These are phyloP conservation scores for Hybos culiciformis DNA, from an alignment of 2,888 invertebrate species.

Conservation along the genomic window DNA sequence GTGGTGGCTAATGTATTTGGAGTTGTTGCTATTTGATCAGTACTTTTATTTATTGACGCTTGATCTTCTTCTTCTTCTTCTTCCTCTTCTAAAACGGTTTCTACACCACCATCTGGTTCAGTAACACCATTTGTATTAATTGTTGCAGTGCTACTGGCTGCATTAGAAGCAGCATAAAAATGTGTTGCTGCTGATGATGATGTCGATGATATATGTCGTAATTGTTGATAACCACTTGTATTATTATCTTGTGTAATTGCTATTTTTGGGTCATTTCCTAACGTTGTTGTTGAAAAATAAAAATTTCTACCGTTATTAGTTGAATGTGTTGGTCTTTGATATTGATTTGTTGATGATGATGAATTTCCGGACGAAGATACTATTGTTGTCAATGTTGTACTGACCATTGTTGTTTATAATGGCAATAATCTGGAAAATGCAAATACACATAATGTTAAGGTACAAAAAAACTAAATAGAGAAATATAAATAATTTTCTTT, in stretches of 20 bases:
- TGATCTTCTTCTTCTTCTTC: background rate
- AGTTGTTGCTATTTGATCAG: constrained; percentile 17
- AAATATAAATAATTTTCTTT: no score
- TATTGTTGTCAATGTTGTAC: constrained; percentile 36
- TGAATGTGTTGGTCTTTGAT: constrained; percentile 16
- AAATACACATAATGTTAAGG: background rate
- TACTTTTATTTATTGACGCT: constrained; percentile 5
- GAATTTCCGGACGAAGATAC: constrained; percentile 26
- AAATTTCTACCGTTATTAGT: constrained; percentile 15
- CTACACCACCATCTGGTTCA: background rate
- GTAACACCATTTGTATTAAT: background rate
- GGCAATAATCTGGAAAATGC: constrained; percentile 26
- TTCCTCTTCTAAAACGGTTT: background rate
- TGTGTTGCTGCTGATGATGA: no score
- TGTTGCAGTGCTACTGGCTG: no score
- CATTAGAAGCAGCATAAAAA: background rate
- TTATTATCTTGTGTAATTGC: no score
- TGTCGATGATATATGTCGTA: no score
- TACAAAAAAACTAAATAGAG: background rate
- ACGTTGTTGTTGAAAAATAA: constrained; percentile 12
- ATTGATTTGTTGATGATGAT: constrained; percentile 13
- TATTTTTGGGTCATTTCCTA: constrained; percentile 6
- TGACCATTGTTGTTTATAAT: constrained; percentile 33
- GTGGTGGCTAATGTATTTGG: constrained; percentile 12
- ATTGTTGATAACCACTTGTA: no score